A percentile compares a stretch with the other conserved stretches of the same genome.
Conservation (phyloP, 35 echinoderm and acorn worm species). For the Apostichopus parvimensis region DNA sequence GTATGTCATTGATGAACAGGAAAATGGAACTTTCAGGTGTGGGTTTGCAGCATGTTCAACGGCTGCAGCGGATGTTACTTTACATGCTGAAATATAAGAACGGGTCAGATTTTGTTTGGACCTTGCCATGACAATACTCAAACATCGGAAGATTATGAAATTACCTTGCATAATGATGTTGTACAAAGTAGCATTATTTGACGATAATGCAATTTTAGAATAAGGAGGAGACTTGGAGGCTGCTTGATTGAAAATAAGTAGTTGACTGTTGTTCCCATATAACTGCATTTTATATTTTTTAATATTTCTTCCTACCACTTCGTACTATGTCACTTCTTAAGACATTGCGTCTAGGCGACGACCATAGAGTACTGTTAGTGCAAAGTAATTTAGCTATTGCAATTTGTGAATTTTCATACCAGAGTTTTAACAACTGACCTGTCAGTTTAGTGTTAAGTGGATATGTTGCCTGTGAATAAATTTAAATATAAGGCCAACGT, state of each 20-base stretch:
- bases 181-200: not conserved
- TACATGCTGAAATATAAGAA: too few relatives aligned
- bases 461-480: too few relatives aligned
- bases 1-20: not conserved
- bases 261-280: not conserved
- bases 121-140: too few relatives aligned
- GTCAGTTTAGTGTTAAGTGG: too few relatives aligned
- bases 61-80: not conserved
- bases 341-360: too few relatives aligned
- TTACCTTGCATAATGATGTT: not conserved
- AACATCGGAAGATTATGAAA: too few relatives aligned
- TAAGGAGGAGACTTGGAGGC: not conserved
- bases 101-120: too few relatives aligned
- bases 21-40: not conserved
- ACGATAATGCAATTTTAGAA: not conserved
- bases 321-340: too few relatives aligned
- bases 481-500: too few relatives aligned
- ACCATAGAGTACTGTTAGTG: not conserved
- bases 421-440: not conserved
- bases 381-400: not conserved
- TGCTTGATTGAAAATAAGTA: not conserved
- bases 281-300: not conserved
- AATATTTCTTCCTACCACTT: too few relatives aligned
- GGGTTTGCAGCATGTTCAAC: not conserved
- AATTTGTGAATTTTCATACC: slow-evolving; percentile 29